Evolutionary conservation across 1,140 invertebrate species (phyloP).

Genomic region (Aphis craccivora): DNA sequence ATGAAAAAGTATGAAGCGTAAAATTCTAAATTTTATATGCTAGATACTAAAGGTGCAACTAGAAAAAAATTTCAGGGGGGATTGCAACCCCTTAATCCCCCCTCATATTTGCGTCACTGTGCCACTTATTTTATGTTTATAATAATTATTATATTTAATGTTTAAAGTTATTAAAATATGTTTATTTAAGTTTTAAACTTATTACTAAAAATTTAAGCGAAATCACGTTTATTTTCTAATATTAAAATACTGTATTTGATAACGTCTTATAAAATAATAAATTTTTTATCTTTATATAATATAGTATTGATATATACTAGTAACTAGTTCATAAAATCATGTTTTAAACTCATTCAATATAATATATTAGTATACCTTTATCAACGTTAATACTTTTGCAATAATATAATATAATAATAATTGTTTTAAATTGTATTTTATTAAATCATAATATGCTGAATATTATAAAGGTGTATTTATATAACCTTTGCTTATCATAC

Average conservation of each 20-base stretch:
- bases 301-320: not conserved
- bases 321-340: not conserved
- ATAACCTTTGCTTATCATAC: not conserved
- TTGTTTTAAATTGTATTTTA: not conserved
- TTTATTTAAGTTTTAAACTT: not conserved
- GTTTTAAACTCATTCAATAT: not conserved
- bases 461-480: not conserved
- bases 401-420: not conserved
- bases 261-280: not conserved
- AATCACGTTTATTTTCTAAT: not conserved
- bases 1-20: not conserved
- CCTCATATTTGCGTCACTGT: too few species aligned
- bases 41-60: too few species aligned
- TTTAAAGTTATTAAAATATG: too few species aligned
- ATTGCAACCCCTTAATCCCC: too few species aligned
- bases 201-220: not conserved
- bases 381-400: not conserved
- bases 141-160: too few species aligned
- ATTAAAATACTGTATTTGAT: conserved; percentile 1
- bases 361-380: not conserved
- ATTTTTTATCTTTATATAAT: not conserved
- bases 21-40: not conserved
- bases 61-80: too few species aligned
- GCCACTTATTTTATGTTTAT: not conserved
- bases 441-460: not conserved